Percentiles rank a stretch among this genome's conserved stretches.
Evolutionary conservation across 1,140 invertebrate genomes (phyloP).

Genomic region (Dendroctonus valens): DNA sequence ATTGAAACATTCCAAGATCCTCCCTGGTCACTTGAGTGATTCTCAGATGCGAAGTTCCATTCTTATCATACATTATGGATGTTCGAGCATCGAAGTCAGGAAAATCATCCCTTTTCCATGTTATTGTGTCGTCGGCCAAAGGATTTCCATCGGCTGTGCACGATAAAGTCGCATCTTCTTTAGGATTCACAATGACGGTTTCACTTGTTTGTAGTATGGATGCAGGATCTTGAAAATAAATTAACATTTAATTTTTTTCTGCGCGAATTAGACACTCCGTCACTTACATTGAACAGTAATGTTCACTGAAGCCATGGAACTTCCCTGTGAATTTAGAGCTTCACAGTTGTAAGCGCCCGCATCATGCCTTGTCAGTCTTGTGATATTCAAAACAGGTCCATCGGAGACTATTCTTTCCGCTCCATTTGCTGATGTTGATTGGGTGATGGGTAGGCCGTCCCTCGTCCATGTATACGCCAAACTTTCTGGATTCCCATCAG

Average conservation of each 20-base stretch:
- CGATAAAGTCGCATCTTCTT: slow-evolving; percentile 80
- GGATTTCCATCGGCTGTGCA: slow-evolving; percentile 90
- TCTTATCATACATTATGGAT: slow-evolving; percentile 68
- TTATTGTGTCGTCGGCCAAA: slow-evolving; percentile 76
- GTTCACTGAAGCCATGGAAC: slow-evolving; percentile 74
- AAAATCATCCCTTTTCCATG: slow-evolving; percentile 78
- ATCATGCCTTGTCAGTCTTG: slow-evolving; percentile 73
- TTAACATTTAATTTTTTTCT: no score
- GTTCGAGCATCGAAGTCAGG: slow-evolving; percentile 65
- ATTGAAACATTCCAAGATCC: slow-evolving; percentile 88
- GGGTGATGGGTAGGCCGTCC: slow-evolving; percentile 69
- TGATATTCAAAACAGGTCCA: slow-evolving; percentile 81
- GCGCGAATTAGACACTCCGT: no score
- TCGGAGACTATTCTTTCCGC: slow-evolving; percentile 68
- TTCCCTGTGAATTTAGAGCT: slow-evolving; percentile 86
- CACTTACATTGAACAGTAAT: slow-evolving; percentile 91
- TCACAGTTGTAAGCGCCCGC: slow-evolving; percentile 85
- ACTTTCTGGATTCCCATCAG: slow-evolving; percentile 78
- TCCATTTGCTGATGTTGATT: slow-evolving; percentile 52
- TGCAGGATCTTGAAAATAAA: slow-evolving; percentile 69
- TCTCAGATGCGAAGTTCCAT: slow-evolving; percentile 76
- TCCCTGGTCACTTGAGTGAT: slow-evolving; percentile 75
- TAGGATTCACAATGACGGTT: slow-evolving; percentile 72
- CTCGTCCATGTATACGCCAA: slow-evolving; percentile 87
- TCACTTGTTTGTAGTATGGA: slow-evolving; percentile 75